phyloP scores from a whole-genome alignment of 2,113 vertebrate species.

The Cercopithecus mona region DNA sequence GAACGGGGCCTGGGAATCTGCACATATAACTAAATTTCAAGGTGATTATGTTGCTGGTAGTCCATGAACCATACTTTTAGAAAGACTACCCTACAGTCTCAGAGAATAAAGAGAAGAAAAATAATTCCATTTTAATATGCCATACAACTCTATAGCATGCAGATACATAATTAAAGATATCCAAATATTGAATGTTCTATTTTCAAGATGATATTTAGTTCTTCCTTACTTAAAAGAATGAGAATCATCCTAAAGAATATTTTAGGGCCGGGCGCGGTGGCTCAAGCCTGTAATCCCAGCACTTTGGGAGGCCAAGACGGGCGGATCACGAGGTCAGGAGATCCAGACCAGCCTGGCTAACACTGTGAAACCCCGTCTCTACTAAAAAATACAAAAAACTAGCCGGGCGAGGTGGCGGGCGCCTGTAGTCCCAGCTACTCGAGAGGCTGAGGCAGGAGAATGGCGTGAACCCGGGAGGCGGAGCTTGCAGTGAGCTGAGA shows the following conservation, averaged over 20 bases:
- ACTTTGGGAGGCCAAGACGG: too few relatives aligned
- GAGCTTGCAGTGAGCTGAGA: too few relatives aligned
- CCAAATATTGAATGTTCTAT: background rate
- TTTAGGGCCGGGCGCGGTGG: background rate
- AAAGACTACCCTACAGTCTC: background rate
- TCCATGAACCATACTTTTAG: background rate
- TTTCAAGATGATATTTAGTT: slow-evolving; percentile 12
- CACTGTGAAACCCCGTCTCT: too few relatives aligned
- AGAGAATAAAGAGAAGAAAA: slow-evolving; percentile 19
- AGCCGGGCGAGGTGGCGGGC: too few relatives aligned
- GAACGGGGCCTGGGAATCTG: background rate
- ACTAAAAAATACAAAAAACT: too few relatives aligned
- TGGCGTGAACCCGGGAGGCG: too few relatives aligned
- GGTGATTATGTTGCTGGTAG: background rate
- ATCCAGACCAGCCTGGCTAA: too few relatives aligned
- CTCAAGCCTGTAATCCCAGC: too few relatives aligned
- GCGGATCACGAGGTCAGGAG: too few relatives aligned
- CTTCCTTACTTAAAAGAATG: background rate
- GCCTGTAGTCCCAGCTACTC: too few relatives aligned
- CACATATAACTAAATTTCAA: background rate
- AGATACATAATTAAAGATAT: background rate
- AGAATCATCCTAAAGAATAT: background rate
- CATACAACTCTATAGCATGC: background rate
- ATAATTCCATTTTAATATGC: background rate
- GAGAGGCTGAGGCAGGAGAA: too few relatives aligned